phyloP scores from a whole-genome alignment of 2,888 invertebrate genomes.

The Polymixis lichenea region DNA sequence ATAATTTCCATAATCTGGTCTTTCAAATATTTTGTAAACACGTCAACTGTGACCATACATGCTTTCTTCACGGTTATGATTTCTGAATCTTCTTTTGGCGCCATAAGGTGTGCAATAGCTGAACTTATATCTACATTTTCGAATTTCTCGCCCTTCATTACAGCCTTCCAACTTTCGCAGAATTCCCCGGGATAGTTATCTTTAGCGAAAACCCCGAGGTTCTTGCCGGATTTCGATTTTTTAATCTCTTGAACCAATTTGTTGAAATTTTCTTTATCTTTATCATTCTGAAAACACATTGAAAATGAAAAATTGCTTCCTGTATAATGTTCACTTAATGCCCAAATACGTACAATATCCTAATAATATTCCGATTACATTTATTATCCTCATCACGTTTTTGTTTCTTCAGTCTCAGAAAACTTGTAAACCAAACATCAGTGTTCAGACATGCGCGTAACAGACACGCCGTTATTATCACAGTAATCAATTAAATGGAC shows the following conservation, averaged over 20 bases:
- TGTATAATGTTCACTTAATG: not conserved
- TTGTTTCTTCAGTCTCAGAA: constrained; percentile 12
- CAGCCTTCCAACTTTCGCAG: constrained; percentile 96
- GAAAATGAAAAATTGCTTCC: constrained; percentile 17
- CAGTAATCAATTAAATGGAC: constrained; percentile 30
- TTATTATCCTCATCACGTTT: constrained; percentile 17
- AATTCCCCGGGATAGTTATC: constrained; percentile 98
- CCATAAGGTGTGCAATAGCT: constrained; percentile 96
- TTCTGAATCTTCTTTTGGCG: constrained; percentile 98
- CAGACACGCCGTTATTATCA: constrained; percentile 37
- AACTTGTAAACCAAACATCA: constrained; percentile 38
- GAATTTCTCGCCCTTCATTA: constrained; percentile 94
- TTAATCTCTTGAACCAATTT: constrained; percentile 95
- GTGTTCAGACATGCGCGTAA: constrained; percentile 27
- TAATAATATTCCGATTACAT: constrained; percentile 20
- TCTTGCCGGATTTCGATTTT: constrained; percentile 96
- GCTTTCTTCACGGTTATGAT: constrained; percentile 97
- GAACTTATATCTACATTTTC: constrained; percentile 96
- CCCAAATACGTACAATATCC: constrained; percentile 17
- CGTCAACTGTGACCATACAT: constrained; percentile 97
- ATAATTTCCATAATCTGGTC: constrained; percentile 99
- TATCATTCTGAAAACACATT: constrained; percentile 92
- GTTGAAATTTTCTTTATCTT: constrained; percentile 97
- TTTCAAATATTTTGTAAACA: constrained; percentile 98
- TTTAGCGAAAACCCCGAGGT: constrained; percentile 97